A percentile compares a stretch with the other conserved stretches of the same genome.
Conservation (phyloP, 64 coral and sea anemone species). For the Montipora cactus region DNA sequence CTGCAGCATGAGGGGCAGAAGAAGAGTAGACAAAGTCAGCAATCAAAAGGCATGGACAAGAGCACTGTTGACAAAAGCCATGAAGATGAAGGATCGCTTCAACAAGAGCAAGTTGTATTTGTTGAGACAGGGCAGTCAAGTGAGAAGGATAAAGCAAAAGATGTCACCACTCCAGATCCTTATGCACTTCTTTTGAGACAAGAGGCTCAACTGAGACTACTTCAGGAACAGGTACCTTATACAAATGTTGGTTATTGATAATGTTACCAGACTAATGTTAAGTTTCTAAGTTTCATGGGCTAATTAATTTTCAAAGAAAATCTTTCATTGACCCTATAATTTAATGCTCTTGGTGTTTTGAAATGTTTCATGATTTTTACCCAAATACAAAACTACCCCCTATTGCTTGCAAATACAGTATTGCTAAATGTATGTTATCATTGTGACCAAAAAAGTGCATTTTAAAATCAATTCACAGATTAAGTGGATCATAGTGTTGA, state of each 20-base stretch:
- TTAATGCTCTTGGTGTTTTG: too few relatives aligned
- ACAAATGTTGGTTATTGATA: too few relatives aligned
- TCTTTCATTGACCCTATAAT: too few relatives aligned
- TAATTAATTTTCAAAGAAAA: too few relatives aligned
- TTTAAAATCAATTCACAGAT: not conserved
- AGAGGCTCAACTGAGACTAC: slow-evolving; percentile 74
- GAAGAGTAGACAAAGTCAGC: not conserved
- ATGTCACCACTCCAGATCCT: slow-evolving; percentile 49
- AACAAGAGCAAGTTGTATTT: not conserved
- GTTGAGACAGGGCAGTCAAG: not conserved
- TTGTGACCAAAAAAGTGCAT: too few relatives aligned
- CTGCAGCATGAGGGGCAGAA: not conserved
- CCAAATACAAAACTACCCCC: too few relatives aligned
- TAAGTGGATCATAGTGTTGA: not conserved
- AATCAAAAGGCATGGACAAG: not conserved
- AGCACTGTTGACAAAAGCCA: not conserved
- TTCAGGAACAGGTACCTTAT: slow-evolving; percentile 80
- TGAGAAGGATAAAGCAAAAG: not conserved
- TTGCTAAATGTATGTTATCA: too few relatives aligned
- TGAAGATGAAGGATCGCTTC: not conserved
- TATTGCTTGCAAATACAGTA: too few relatives aligned
- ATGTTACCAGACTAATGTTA: too few relatives aligned
- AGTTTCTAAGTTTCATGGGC: too few relatives aligned
- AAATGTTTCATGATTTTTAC: too few relatives aligned
- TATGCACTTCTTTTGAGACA: slow-evolving; percentile 79